Percentiles rank a stretch among this genome's conserved stretches.
These are phyloP conservation scores for Chrysolina oricalcia DNA, from an alignment of 2,888 invertebrate species.

Conservation along the genomic window DNA sequence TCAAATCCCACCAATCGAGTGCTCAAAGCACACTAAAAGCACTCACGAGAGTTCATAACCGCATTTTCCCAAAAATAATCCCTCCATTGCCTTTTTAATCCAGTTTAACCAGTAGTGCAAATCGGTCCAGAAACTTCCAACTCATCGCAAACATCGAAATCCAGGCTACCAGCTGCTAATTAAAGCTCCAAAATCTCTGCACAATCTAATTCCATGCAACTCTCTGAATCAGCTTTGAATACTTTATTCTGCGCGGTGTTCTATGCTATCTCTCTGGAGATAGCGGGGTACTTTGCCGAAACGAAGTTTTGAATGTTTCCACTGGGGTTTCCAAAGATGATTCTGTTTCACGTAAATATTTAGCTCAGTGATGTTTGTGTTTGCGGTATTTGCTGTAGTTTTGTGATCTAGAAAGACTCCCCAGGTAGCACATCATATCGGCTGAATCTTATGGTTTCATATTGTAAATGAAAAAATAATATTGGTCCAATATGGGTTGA, in stretches of 20 bases:
- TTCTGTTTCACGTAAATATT: constrained; percentile 2
- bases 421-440: too few species aligned
- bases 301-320: neutral
- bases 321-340: neutral
- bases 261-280: constrained; percentile 9
- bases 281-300: neutral
- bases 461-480: too few species aligned
- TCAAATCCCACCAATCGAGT: too few species aligned
- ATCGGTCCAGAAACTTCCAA: neutral
- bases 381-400: too few species aligned
- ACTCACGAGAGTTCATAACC: neutral
- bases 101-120: neutral
- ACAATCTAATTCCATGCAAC: constrained; percentile 3
- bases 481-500: too few species aligned
- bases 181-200: neutral
- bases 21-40: too few species aligned
- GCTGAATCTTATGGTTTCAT: too few species aligned
- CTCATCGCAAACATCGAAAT: neutral
- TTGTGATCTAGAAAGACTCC: too few species aligned
- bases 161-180: neutral
- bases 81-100: neutral
- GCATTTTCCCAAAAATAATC: neutral
- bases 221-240: constrained; percentile 5
- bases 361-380: neutral
- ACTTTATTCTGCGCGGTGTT: neutral